Evolutionary conservation across 2,888 invertebrate genomes (phyloP).

Genomic region (Phorcus lineatus): DNA sequence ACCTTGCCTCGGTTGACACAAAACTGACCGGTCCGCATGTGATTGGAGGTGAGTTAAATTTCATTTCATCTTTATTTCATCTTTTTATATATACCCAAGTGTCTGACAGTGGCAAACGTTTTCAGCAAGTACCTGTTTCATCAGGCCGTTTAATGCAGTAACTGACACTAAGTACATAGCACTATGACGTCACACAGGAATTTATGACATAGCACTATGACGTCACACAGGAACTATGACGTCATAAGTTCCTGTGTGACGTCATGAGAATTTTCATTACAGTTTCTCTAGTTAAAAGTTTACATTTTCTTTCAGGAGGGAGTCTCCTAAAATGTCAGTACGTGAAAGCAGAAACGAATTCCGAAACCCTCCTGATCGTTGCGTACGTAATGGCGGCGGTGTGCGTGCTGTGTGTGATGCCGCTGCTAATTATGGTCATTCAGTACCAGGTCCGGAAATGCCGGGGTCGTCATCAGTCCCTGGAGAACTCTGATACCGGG

Average conservation of each 20-base stretch:
- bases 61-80: too few species aligned
- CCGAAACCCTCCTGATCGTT: conserved; percentile 56
- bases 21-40: conserved; percentile 47
- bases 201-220: too few species aligned
- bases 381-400: conserved; percentile 71
- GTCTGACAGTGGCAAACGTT: too few species aligned
- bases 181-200: too few species aligned
- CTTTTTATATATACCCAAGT: too few species aligned
- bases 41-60: conserved; percentile 52
- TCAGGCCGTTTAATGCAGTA: too few species aligned
- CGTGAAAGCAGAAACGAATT: conserved; percentile 43
- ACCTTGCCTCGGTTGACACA: conserved; percentile 32
- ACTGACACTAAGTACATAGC: too few species aligned
- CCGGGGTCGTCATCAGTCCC: neutral
- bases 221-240: too few species aligned
- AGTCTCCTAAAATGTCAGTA: conserved; percentile 65
- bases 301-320: conserved; percentile 46
- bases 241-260: too few species aligned
- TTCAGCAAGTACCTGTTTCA: too few species aligned
- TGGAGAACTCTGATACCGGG: neutral
- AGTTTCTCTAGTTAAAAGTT: too few species aligned
- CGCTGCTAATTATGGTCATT: conserved; percentile 58
- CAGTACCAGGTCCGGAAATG: conserved; percentile 50
- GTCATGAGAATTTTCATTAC: too few species aligned
- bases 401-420: conserved; percentile 62